Conservation (phyloP, 2,888 invertebrate species). For the Trichopria drosophilae region DNA sequence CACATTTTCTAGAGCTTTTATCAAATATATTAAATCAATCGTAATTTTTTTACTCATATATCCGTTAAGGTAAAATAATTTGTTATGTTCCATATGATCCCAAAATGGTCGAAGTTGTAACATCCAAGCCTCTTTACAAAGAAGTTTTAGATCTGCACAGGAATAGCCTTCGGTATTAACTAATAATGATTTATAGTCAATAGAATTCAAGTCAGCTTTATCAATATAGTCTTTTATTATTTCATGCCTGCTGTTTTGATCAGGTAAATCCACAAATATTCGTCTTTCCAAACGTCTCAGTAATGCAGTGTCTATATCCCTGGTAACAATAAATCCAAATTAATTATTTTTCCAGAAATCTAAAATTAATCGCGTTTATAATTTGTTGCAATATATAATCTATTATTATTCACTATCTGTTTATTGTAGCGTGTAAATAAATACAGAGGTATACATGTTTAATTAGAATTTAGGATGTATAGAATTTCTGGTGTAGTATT, state of each 20-base stretch:
- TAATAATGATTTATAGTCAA: conserved; percentile 61
- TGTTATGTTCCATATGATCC: conserved; percentile 56
- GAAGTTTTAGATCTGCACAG: conserved; percentile 82
- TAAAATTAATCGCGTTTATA: too few species aligned
- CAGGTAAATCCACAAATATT: conserved; percentile 79
- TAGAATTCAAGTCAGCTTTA: conserved; percentile 59
- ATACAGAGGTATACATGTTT: too few species aligned
- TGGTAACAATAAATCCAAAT: conserved; percentile 53
- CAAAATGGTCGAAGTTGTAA: conserved; percentile 71
- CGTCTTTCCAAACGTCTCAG: conserved; percentile 85
- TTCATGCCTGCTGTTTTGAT: conserved; percentile 65
- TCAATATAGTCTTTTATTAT: conserved; percentile 68
- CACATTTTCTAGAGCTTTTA: conserved; percentile 62
- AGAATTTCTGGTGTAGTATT: too few species aligned
- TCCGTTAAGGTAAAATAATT: conserved; percentile 10
- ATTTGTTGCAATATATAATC: too few species aligned
- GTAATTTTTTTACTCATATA: conserved; percentile 38
- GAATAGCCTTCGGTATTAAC: conserved; percentile 75
- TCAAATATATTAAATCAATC: conserved; percentile 57
- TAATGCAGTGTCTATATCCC: conserved; percentile 87
- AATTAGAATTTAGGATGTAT: too few species aligned
- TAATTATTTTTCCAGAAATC: too few species aligned
- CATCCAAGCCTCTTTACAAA: conserved; percentile 91
- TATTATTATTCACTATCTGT: too few species aligned
- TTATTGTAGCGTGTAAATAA: too few species aligned